Percentiles rank a stretch among this genome's conserved stretches.
phyloP scores from a whole-genome alignment of 2,113 vertebrate species.

The Etia nguti region DNA sequence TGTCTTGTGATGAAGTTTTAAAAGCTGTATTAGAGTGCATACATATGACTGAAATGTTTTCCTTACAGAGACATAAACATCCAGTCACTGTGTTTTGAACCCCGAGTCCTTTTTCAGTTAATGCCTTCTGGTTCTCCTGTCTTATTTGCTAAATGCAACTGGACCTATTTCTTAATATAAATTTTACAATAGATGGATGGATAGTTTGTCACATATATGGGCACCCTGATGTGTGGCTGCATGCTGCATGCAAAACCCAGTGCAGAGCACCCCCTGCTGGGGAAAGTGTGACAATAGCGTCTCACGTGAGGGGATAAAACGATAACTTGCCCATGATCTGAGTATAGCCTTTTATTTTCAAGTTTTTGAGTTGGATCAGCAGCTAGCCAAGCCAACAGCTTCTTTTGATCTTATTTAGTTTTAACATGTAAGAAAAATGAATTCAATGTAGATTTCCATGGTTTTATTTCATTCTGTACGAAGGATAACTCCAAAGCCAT shows the following conservation, averaged over 20 bases:
- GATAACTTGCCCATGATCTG: background rate
- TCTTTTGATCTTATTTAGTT: slow-evolving; percentile 15
- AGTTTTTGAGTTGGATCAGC: background rate
- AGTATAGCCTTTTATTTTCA: slow-evolving; percentile 19
- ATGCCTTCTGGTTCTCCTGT: slow-evolving; percentile 30
- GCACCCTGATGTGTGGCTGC: slow-evolving; percentile 8
- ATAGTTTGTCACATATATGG: background rate
- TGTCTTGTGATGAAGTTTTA: slow-evolving; percentile 10
- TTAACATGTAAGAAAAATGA: background rate
- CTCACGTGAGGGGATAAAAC: background rate
- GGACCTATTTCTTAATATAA: slow-evolving; percentile 55
- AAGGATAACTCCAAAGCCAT: slow-evolving; percentile 47
- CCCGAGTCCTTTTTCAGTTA: background rate
- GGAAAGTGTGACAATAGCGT: background rate
- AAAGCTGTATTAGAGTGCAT: slow-evolving; percentile 6
- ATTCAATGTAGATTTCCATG: background rate
- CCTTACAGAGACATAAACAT: background rate
- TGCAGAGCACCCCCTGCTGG: slow-evolving; percentile 59
- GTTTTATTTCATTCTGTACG: slow-evolving; percentile 12
- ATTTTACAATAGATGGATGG: background rate
- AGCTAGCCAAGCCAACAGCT: background rate
- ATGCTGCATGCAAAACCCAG: slow-evolving; percentile 15
- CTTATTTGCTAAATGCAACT: slow-evolving; percentile 17
- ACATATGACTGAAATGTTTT: background rate
- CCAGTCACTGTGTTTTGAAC: slow-evolving; percentile 4